phyloP scores from a whole-genome alignment of 2,113 vertebrate genomes.

The Pituophis catenifer region DNA sequence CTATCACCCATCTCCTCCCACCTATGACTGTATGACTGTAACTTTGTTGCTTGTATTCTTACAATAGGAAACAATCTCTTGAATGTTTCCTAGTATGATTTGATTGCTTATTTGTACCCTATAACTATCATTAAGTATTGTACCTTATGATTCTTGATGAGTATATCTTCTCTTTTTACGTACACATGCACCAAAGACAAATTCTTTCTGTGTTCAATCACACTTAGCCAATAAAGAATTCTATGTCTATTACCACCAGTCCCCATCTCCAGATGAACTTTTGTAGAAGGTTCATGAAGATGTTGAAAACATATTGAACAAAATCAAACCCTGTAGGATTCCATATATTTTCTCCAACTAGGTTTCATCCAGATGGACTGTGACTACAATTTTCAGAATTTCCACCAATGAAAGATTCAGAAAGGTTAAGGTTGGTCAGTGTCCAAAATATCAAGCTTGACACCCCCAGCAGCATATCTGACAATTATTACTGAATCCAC shows the following conservation, averaged over 20 bases:
- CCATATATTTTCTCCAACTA: not conserved
- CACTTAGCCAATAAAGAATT: no score
- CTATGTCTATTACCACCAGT: not conserved
- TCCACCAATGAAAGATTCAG: not conserved
- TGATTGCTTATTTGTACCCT: no score
- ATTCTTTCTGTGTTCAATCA: no score
- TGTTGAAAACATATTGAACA: not conserved
- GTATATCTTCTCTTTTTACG: no score
- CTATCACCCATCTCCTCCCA: no score
- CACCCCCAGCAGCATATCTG: not conserved
- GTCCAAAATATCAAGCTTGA: not conserved
- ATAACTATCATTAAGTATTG: no score
- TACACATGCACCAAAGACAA: no score
- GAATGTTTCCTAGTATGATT: no score
- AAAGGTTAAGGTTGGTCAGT: not conserved
- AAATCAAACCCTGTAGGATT: not conserved
- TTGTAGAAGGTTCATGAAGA: not conserved
- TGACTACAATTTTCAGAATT: not conserved
- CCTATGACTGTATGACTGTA: no score
- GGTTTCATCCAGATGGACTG: not conserved
- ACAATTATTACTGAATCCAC: not conserved
- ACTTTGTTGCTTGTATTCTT: no score
- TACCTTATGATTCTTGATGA: no score
- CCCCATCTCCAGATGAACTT: not conserved
- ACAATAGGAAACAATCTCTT: no score